phyloP scores from a whole-genome alignment of 2,113 vertebrate species.

The Calonectris borealis region DNA sequence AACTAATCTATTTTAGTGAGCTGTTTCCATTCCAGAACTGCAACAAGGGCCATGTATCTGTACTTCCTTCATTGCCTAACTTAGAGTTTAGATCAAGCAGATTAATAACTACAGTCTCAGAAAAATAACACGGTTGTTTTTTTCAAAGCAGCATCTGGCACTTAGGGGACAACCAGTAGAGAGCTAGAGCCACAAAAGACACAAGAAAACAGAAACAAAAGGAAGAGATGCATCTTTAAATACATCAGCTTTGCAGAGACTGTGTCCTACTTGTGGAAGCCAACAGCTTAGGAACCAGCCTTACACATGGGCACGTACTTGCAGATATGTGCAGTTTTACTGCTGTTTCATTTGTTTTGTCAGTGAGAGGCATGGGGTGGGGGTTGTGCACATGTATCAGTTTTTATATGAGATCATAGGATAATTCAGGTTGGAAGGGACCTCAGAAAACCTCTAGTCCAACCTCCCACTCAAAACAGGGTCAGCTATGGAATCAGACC shows the following conservation, averaged over 20 bases:
- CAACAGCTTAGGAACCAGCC: neutral
- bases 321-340: neutral
- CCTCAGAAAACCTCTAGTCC: neutral
- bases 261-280: neutral
- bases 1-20: neutral
- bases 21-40: neutral
- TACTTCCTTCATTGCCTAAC: neutral
- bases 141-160: neutral
- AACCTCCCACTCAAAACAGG: neutral
- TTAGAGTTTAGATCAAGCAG: neutral
- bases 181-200: neutral
- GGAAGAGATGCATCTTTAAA: neutral
- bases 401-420: neutral
- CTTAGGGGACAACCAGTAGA: neutral
- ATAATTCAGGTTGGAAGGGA: neutral
- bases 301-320: neutral
- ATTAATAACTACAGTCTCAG: neutral
- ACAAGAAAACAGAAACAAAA: neutral
- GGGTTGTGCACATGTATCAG: neutral
- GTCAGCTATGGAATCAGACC: neutral
- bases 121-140: neutral
- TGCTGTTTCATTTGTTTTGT: neutral
- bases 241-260: neutral
- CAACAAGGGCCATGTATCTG: neutral
- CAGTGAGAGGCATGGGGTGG: fast-evolving